These are phyloP conservation scores for Drosophila atroscutellata DNA, from an alignment of 2,888 invertebrate genomes.

Conservation along the genomic window DNA sequence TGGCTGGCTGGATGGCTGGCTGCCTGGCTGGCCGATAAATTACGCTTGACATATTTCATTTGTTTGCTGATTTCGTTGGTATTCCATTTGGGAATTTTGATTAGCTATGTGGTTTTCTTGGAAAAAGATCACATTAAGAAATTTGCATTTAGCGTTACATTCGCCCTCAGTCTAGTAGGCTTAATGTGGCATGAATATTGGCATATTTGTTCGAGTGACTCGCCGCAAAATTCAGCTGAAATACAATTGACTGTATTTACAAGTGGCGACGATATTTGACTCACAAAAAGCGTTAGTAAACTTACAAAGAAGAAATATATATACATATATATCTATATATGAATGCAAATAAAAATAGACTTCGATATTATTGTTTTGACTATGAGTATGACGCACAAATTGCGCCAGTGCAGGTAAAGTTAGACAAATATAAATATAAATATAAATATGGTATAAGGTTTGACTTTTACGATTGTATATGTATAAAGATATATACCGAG, in stretches of 20 bases:
- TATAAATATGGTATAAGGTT: constrained; percentile 33
- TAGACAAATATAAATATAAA: constrained; percentile 39
- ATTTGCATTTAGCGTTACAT: constrained; percentile 42
- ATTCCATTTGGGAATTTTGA: constrained; percentile 24
- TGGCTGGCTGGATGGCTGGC: neutral
- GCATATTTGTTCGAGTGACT: constrained; percentile 12
- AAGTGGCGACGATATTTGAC: constrained; percentile 28
- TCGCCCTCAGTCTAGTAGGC: constrained; percentile 25
- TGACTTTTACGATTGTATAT: constrained; percentile 56
- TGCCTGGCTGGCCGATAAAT: constrained; percentile 14
- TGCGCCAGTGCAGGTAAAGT: constrained; percentile 43
- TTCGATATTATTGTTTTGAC: constrained; percentile 27
- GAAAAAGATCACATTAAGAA: constrained; percentile 44
- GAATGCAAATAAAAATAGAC: constrained; percentile 39
- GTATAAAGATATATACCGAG: constrained; percentile 44
- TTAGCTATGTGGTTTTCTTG: constrained; percentile 32
- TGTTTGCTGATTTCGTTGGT: constrained; percentile 4
- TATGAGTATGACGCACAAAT: constrained; percentile 50
- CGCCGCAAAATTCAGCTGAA: constrained; percentile 30
- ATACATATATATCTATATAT: constrained; percentile 1
- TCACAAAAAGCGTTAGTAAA: constrained; percentile 33
- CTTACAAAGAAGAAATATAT: constrained; percentile 39
- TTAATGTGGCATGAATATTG: neutral
- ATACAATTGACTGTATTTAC: constrained; percentile 39
- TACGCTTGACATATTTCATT: constrained; percentile 34